Evolutionary conservation across 2,888 invertebrate species (phyloP).

Genomic region (Leucophora obtusa): DNA sequence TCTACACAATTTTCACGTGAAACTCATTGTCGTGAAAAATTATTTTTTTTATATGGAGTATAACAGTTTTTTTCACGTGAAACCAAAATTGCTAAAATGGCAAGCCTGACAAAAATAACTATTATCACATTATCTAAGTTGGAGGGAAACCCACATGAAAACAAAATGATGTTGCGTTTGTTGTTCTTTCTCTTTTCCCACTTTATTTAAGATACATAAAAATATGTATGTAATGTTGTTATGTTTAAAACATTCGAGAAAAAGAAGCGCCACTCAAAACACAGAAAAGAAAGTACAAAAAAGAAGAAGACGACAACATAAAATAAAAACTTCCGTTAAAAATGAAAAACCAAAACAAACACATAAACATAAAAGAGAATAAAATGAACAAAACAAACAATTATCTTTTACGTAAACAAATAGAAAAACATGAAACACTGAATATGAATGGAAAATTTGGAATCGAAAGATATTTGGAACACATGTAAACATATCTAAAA

Average conservation of each 20-base stretch:
- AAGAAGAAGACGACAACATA: slow-evolving; percentile 12
- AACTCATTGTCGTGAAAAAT: no score
- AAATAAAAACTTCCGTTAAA: slow-evolving; percentile 28
- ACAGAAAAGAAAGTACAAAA: neutral
- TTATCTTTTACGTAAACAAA: neutral
- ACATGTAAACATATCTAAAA: slow-evolving; percentile 1
- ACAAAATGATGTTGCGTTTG: neutral
- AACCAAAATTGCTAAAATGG: no score
- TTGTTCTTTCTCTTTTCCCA: neutral
- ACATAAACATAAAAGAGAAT: neutral
- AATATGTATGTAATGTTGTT: neutral
- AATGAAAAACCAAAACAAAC: no score
- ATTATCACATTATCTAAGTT: no score
- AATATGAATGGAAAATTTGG: no score
- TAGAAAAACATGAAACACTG: neutral
- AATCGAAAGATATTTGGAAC: neutral
- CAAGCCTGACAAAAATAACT: no score
- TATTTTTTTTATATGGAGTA: no score
- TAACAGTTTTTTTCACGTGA: no score
- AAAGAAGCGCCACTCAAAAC: slow-evolving; percentile 34
- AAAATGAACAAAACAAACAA: slow-evolving; percentile 7
- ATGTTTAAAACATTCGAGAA: neutral
- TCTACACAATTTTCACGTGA: no score
- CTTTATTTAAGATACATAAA: neutral
- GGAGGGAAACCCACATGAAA: slow-evolving; percentile 26